These are phyloP conservation scores for Labroides dimidiatus DNA, from an alignment of 2,797 vertebrate genomes.

Conservation along the genomic window DNA sequence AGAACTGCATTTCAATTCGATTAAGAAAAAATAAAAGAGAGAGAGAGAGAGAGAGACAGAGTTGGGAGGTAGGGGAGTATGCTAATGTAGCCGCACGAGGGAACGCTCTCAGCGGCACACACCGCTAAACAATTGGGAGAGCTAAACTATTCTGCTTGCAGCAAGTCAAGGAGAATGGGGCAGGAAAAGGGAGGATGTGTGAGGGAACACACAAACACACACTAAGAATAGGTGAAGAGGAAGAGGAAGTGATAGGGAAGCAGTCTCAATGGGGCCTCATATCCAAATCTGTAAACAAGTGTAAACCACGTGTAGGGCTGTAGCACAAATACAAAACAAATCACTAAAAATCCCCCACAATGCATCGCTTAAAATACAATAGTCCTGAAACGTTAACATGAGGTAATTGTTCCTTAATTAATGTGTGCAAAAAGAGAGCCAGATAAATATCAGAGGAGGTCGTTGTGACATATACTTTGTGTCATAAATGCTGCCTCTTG, in stretches of 20 bases:
- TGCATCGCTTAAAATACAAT: conserved; percentile 10
- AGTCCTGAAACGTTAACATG: conserved; percentile 1
- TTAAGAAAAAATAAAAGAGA: conserved; percentile 59
- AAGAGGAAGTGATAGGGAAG: conserved; percentile 73
- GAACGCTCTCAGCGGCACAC: conserved; percentile 43
- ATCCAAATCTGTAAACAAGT: conserved; percentile 70
- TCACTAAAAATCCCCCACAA: conserved; percentile 13
- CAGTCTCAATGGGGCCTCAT: conserved; percentile 50
- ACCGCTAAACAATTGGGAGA: conserved; percentile 50
- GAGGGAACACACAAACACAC: conserved; percentile 53
- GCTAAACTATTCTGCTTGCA: conserved; percentile 33
- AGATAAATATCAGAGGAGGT: too few species aligned
- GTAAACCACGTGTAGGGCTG: conserved; percentile 39
- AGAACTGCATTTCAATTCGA: conserved; percentile 59
- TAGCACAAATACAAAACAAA: conserved; percentile 46
- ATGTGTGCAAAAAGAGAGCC: neutral
- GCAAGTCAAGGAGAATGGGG: conserved; percentile 55
- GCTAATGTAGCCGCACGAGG: conserved; percentile 64
- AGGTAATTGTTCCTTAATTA: neutral
- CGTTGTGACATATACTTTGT: too few species aligned
- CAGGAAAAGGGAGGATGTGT: conserved; percentile 70
- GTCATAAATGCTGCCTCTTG: too few species aligned
- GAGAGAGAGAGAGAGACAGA: conserved; percentile 27
- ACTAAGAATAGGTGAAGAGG: conserved; percentile 72
- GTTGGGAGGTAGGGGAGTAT: conserved; percentile 41